Evolutionary conservation across 2,888 invertebrate species (phyloP), one percentile per base, ranked within the genome.

Genomic region (Leistus spinibarbis): DNA sequence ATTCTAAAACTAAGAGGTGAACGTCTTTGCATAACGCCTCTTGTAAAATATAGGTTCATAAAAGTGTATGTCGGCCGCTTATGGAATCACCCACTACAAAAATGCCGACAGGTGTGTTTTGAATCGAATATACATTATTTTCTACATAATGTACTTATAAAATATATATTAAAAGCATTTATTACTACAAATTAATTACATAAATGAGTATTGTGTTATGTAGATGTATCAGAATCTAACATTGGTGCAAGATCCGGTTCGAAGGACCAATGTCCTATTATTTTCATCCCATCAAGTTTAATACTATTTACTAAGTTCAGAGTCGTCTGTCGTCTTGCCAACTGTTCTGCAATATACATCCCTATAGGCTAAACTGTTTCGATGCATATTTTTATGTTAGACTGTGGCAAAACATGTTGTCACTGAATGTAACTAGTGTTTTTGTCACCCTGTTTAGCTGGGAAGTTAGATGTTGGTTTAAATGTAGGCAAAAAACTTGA

Each of bases 1-100:
- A 64, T 57, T 57, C 65, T 27, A 53, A 66, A 19, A 20, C 27
- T 27, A 23, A 62, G 20, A 68, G 62, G 69, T 69, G 69, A 69
- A 69, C 69, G 40, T 22, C 69, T 69, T 19, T 69, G 27, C 27
- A 20, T 56, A 60, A 68, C 23, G 24, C 54, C 56, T 68, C 23
- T 54, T 22, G 54, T 68, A 56, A 54, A 68, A 56, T 40, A 13
- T 40, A 40, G 40, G 40, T 7, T 40, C 40, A 40, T 13, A 7
- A 40, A 40, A 40, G 13, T 40, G 3, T 40, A 40, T 40, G 13
- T 40, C 40, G 40, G 40, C 13, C 40, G 40, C 40, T 27, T 9
- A 40, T n/a, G n/a, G n/a, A n/a, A n/a, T n/a, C n/a, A n/a, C n/a
- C n/a, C 3, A 40, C 40, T 5, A 40, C 40, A 40, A 3, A 40